Evolutionary conservation across 2,888 invertebrate genomes (phyloP).

Genomic region (Lymantria dispar): DNA sequence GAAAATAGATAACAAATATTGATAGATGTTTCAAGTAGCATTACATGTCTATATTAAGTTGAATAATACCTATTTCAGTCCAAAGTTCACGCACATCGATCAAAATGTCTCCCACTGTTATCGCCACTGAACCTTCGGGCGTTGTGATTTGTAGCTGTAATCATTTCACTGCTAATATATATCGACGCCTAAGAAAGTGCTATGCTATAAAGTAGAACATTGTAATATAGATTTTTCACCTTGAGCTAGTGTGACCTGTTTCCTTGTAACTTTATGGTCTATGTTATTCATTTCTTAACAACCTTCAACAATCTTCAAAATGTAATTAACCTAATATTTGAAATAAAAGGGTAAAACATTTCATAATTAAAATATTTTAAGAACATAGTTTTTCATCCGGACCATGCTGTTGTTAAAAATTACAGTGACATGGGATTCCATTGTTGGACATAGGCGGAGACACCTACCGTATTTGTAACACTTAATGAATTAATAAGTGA

Average conservation of each 20-base stretch:
- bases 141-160: slow-evolving; percentile 41
- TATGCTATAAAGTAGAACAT: slow-evolving; percentile 8
- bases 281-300: background rate
- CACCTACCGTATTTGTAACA: too few relatives aligned
- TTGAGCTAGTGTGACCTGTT: slow-evolving; percentile 2
- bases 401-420: too few relatives aligned
- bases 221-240: slow-evolving; percentile 6
- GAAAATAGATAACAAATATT: too few relatives aligned
- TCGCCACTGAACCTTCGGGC: slow-evolving; percentile 39
- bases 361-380: too few relatives aligned
- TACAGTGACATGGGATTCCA: too few relatives aligned
- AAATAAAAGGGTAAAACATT: too few relatives aligned
- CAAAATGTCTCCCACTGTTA: slow-evolving; percentile 47
- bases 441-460: too few relatives aligned
- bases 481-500: too few relatives aligned
- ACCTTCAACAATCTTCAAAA: background rate
- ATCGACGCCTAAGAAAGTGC: slow-evolving; percentile 15
- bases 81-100: slow-evolving; percentile 44
- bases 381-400: too few relatives aligned
- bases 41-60: too few relatives aligned
- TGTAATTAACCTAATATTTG: background rate
- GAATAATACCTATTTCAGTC: slow-evolving; percentile 19
- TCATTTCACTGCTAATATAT: slow-evolving; percentile 35
- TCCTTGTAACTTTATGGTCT: background rate
- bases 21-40: too few relatives aligned